Percentiles rank a stretch among this genome's conserved stretches.
These are phyloP conservation scores for Elysia crispata DNA, from an alignment of 2,888 invertebrate species.

Conservation along the genomic window DNA sequence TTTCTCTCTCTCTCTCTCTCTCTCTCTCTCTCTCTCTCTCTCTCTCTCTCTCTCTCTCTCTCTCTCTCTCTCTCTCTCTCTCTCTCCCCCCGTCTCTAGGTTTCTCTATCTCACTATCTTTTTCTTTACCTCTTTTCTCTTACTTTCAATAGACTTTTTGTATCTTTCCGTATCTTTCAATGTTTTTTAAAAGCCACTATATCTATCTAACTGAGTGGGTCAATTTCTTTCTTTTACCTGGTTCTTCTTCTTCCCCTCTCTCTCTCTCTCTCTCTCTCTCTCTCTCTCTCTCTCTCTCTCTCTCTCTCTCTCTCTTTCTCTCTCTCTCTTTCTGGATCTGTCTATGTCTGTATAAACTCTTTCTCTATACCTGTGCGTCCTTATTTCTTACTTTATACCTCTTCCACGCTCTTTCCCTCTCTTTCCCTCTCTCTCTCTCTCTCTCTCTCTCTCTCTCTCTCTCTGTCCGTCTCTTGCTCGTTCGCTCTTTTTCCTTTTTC, in stretches of 20 bases:
- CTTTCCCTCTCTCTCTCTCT: too few species aligned
- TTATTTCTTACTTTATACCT: too few species aligned
- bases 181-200: too few species aligned
- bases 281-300: constrained; percentile 23
- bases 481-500: too few species aligned
- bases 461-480: too few species aligned
- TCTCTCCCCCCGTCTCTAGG: background rate
- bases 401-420: too few species aligned
- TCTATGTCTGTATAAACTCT: background rate
- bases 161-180: background rate
- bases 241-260: background rate
- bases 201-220: background rate
- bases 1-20: constrained; percentile 38
- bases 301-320: constrained; percentile 27
- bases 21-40: constrained; percentile 27
- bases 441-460: too few species aligned
- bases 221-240: too few species aligned
- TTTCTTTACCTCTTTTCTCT: constrained; percentile 14
- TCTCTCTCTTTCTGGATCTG: background rate
- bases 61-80: constrained; percentile 2
- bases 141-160: too few species aligned
- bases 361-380: background rate
- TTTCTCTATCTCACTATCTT: constrained; percentile 10
- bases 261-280: constrained; percentile 19
- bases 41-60: constrained; percentile 21